Percentiles rank a stretch among this genome's conserved stretches.
Conservation (phyloP, 2,113 vertebrate genomes). For the Vanacampus margaritifer region DNA sequence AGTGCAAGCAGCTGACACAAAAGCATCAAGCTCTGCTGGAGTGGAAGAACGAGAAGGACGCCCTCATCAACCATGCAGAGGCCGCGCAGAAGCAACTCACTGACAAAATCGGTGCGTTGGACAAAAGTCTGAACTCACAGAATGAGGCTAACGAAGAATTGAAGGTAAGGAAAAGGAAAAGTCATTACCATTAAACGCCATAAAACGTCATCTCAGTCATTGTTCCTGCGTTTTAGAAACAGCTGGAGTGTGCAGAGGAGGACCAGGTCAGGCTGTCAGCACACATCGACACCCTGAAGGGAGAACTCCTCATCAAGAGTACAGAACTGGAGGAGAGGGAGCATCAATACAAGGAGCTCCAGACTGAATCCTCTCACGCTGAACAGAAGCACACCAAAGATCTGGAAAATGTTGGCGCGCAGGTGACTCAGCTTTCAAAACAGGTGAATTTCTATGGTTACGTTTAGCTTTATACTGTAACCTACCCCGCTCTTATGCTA, state of each 20-base stretch:
- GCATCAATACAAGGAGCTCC: slow-evolving; percentile 70
- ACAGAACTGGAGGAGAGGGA: slow-evolving; percentile 75
- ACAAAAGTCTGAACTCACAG: slow-evolving; percentile 66
- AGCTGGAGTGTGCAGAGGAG: slow-evolving; percentile 63
- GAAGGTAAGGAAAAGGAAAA: slow-evolving; percentile 35
- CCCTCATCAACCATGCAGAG: slow-evolving; percentile 65
- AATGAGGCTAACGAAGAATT: slow-evolving; percentile 49
- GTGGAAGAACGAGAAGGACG: slow-evolving; percentile 81
- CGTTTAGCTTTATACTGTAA: background rate
- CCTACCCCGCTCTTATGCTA: too few relatives aligned
- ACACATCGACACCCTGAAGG: slow-evolving; percentile 74
- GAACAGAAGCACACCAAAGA: slow-evolving; percentile 80
- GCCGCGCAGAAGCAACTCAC: slow-evolving; percentile 74
- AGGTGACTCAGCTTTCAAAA: slow-evolving; percentile 70
- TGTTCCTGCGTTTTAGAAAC: slow-evolving; percentile 55
- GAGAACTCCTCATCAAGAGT: slow-evolving; percentile 71
- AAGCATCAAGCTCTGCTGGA: slow-evolving; percentile 69
- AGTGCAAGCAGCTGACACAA: slow-evolving; percentile 72
- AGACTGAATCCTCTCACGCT: slow-evolving; percentile 60
- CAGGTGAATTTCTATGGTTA: slow-evolving; percentile 46
- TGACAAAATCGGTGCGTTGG: slow-evolving; percentile 71
- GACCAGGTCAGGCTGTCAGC: slow-evolving; percentile 68
- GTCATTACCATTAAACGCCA: too few relatives aligned
- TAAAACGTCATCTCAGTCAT: too few relatives aligned
- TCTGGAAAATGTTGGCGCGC: slow-evolving; percentile 74